phyloP scores from a whole-genome alignment of 2,888 invertebrate species.

The Eueremaeus valkanovi region DNA sequence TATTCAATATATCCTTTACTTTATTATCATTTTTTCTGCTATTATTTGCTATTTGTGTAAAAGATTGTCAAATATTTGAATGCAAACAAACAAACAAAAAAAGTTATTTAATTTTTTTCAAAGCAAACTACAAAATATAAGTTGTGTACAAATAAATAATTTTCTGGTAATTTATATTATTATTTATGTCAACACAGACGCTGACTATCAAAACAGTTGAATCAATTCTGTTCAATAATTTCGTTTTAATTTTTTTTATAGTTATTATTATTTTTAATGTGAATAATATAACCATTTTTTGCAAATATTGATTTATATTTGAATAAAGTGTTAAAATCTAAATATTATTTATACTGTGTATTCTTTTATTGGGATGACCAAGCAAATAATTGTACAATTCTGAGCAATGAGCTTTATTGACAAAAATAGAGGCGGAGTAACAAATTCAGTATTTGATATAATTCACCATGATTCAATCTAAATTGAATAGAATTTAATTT shows the following conservation, averaged over 20 bases:
- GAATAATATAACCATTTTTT: not conserved
- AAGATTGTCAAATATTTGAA: slow-evolving; percentile 15
- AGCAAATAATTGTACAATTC: too few relatives aligned
- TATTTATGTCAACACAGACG: slow-evolving; percentile 22
- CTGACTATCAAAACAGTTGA: not conserved
- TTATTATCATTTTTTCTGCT: not conserved
- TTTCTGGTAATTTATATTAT: not conserved
- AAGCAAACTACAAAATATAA: too few relatives aligned
- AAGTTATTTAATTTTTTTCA: not conserved
- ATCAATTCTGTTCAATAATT: not conserved
- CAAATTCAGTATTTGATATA: too few relatives aligned
- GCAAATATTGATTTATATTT: slow-evolving; percentile 13
- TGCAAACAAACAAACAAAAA: not conserved
- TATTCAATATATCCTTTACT: not conserved
- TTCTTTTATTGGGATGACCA: too few relatives aligned
- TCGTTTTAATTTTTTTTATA: not conserved
- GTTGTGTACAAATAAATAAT: not conserved
- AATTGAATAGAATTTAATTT: too few relatives aligned
- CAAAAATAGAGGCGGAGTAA: too few relatives aligned
- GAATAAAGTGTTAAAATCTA: slow-evolving; percentile 12
- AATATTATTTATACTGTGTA: not conserved
- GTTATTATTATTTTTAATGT: not conserved
- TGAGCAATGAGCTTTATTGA: too few relatives aligned
- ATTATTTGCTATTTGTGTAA: not conserved
- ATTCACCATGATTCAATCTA: too few relatives aligned